Base-by-base conservation (phyloP, 2,888 invertebrate species). In the Cantharis rustica region DNA sequence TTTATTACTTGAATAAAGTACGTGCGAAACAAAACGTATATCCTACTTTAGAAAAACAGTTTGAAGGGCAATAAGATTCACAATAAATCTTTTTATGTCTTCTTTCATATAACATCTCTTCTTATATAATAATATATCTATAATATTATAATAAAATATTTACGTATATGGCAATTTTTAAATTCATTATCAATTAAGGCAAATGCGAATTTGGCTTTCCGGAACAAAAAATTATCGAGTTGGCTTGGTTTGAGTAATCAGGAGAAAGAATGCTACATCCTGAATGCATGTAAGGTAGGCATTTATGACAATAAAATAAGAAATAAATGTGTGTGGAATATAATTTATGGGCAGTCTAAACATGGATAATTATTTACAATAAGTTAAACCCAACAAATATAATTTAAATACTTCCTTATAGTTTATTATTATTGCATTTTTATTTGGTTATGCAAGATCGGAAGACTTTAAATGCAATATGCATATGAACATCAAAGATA, bases 401-500 rank as follows among this genome's bases (percentile, higher is more conserved):
- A 74, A 69, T 31, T 61, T 69, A 73, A 76, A 72, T 72, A 84
- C 83, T 85, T 85, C 85, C 85, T 85, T 80, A 85, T 85, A 83
- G 82, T 84, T 84, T 81, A 80, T 81, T 82, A 79, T 79, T 80
- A 73, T 76, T 78, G 79, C 78, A 81, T 81, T 81, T 79, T 81
- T 79, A 80, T 82, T 83, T 83, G 82, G 82, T 81, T 80, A 75
- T 81, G 81, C 78, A 83, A 77, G 77, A 71, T 74, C 77, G 69
- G 71, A 74, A 62, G 63, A 61, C 68, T 66, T 61, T 61, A 62
- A 23, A 75, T 69, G 61, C 63, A 77, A 78, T 73, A 81, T 82
- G 77, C 80, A 84, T 81, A 78, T 80, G 83, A 82, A 81, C 84
- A 84, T 84, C 85, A 86, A 82, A 86, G 86, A 86, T 86, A 87